A percentile compares a stretch with the other conserved stretches of the same genome.
These are phyloP conservation scores for Sinella curviseta DNA, from an alignment of 1,140 invertebrate species.

Conservation along the genomic window DNA sequence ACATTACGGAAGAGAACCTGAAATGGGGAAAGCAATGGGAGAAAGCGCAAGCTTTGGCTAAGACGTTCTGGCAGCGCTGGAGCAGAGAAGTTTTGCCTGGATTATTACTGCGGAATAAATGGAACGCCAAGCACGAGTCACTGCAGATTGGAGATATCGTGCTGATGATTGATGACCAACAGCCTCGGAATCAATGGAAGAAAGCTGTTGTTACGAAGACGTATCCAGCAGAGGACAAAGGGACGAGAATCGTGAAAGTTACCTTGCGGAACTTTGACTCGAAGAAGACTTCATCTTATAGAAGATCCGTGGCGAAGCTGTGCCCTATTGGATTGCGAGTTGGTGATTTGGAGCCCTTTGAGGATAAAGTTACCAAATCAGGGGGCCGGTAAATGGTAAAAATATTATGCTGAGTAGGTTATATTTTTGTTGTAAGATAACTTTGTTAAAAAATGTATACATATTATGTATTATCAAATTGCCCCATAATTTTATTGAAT, in stretches of 20 bases:
- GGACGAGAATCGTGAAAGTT: not conserved
- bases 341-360: too few species aligned
- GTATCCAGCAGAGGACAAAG: not conserved
- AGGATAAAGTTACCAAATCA: too few species aligned
- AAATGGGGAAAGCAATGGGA: slow-evolving; percentile 14
- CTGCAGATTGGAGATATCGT: slow-evolving; percentile 27
- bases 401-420: too few species aligned
- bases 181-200: not conserved
- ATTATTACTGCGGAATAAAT: slow-evolving; percentile 26
- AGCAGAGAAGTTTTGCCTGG: slow-evolving; percentile 24
- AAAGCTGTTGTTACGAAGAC: not conserved
- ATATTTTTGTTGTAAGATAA: too few species aligned
- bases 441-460: too few species aligned
- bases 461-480: too few species aligned
- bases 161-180: not conserved
- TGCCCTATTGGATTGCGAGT: too few species aligned
- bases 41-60: slow-evolving; percentile 9
- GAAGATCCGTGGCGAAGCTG: not conserved
- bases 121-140: not conserved
- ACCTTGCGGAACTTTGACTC: not conserved
- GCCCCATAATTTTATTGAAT: too few species aligned
- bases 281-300: too few species aligned
- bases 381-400: too few species aligned
- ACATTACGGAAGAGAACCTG: not conserved
- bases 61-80: slow-evolving; percentile 34